Evolutionary conservation across 2,888 invertebrate genomes (phyloP).

Genomic region (Amphipoea oculea): DNA sequence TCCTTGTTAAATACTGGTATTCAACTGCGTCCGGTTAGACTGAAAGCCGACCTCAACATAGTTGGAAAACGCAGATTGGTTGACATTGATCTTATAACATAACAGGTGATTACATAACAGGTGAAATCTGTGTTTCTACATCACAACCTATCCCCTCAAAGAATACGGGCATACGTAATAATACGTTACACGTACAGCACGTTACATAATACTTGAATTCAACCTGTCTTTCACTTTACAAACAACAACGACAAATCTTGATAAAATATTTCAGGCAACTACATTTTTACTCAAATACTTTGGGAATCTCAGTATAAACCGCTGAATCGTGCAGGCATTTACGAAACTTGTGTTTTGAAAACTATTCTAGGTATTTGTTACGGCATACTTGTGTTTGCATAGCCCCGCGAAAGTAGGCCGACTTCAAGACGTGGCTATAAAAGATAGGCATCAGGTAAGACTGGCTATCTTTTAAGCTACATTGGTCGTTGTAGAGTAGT

Average conservation of each 20-base stretch:
- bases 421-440: slow-evolving; percentile 18
- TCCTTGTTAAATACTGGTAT: not conserved
- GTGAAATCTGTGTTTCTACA: not conserved
- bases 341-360: slow-evolving; percentile 51
- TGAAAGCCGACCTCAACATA: not conserved
- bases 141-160: not conserved
- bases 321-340: slow-evolving; percentile 54
- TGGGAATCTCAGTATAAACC: slow-evolving; percentile 37
- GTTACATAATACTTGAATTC: not conserved
- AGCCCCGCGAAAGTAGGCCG: slow-evolving; percentile 52
- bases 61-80: not conserved
- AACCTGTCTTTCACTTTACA: not conserved
- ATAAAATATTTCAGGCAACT: slow-evolving; percentile 23
- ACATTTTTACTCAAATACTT: slow-evolving; percentile 43
- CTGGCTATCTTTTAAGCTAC: slow-evolving; percentile 14
- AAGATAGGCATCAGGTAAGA: slow-evolving; percentile 19
- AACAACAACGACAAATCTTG: not conserved
- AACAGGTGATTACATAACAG: not conserved
- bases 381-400: slow-evolving; percentile 51
- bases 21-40: not conserved
- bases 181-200: not conserved
- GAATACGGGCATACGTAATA: not conserved
- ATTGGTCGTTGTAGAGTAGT: slow-evolving; percentile 1
- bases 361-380: slow-evolving; percentile 47
- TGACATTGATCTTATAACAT: not conserved